phyloP scores from a whole-genome alignment of 1,140 invertebrate species.

The Holcopasites calliopsidis region DNA sequence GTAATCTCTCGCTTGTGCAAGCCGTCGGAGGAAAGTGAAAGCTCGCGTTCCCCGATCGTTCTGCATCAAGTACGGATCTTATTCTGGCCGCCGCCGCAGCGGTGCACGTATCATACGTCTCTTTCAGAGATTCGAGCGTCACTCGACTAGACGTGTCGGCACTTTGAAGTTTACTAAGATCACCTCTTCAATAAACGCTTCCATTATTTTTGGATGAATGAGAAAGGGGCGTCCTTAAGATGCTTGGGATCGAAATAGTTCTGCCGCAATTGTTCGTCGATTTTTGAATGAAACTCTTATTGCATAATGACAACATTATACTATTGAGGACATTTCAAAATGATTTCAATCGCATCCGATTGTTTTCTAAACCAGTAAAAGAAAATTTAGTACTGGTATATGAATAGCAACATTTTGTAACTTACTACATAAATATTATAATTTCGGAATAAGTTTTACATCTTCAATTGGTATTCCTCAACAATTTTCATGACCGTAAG shows the following conservation, averaged over 20 bases:
- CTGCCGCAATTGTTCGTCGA: neutral
- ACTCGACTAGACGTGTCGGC: neutral
- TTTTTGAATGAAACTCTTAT: neutral
- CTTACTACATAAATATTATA: neutral
- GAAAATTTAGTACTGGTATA: constrained; percentile 21
- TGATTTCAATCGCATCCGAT: neutral
- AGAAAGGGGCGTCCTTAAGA: too few species aligned
- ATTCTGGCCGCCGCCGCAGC: constrained; percentile 19
- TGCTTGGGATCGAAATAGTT: neutral
- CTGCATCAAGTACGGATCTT: constrained; percentile 37
- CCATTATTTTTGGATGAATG: neutral
- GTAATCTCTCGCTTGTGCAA: constrained; percentile 53
- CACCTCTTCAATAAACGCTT: neutral
- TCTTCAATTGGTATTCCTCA: neutral
- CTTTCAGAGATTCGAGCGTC: constrained; percentile 14
- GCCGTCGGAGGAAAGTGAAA: constrained; percentile 55
- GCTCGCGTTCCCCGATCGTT: constrained; percentile 41
- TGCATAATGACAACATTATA: neutral
- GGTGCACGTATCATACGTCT: constrained; percentile 16
- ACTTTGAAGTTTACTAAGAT: constrained; percentile 2
- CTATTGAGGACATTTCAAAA: neutral
- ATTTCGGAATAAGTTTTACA: neutral
- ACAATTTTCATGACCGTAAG: neutral
- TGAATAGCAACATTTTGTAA: neutral
- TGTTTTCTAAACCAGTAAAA: constrained; percentile 18